These are phyloP conservation scores for Etheostoma nigrum DNA, from an alignment of 2,797 vertebrate genomes.

Conservation along the genomic window DNA sequence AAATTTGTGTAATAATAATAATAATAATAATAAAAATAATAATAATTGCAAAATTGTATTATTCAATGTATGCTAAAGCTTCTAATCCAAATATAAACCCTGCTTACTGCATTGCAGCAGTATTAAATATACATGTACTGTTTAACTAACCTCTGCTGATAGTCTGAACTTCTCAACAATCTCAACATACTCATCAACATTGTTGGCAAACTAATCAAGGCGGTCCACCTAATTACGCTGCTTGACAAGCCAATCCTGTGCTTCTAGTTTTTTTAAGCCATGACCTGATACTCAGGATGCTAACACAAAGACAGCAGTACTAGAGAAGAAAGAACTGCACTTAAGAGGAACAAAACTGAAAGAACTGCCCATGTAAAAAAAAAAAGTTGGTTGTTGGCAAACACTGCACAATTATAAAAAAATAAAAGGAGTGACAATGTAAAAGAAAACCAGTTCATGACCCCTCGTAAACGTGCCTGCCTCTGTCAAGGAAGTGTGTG, in stretches of 20 bases:
- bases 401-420: neutral
- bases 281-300: constrained; percentile 10
- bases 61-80: neutral
- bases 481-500: neutral
- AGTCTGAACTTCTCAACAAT: neutral
- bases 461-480: neutral
- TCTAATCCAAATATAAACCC: neutral
- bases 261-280: constrained; percentile 54
- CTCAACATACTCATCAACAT: neutral
- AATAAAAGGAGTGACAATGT: neutral
- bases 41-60: neutral
- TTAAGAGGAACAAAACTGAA: neutral
- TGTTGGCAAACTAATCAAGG: neutral
- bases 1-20: too few relatives aligned
- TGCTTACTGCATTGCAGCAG: neutral
- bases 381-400: constrained; percentile 2
- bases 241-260: constrained; percentile 45
- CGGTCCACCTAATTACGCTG: neutral
- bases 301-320: constrained; percentile 12
- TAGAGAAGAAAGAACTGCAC: neutral
- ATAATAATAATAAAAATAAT: too few relatives aligned
- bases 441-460: neutral
- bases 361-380: neutral
- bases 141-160: neutral
- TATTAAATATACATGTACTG: neutral